Evolutionary conservation across 2,888 invertebrate species (phyloP).

Genomic region (Caenorhabditis sulstoni): DNA sequence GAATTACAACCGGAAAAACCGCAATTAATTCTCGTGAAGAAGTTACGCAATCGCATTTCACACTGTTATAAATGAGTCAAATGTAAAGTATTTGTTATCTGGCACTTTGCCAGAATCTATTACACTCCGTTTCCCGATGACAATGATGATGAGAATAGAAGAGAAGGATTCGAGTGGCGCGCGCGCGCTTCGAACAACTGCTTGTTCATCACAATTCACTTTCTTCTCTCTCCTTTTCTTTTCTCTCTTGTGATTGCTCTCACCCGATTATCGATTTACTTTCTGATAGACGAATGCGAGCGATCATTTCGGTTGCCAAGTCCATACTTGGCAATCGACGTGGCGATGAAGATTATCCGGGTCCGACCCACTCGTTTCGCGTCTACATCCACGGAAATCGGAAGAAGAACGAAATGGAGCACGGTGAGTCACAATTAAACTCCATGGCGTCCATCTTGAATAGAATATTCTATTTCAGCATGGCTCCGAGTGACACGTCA

Average conservation of each 20-base stretch:
- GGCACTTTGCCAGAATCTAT: conserved; percentile 55
- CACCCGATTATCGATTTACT: background rate
- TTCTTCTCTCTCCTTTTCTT: background rate
- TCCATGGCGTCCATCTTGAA: background rate
- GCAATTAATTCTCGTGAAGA: conserved; percentile 12
- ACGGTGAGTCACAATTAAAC: conserved; percentile 18
- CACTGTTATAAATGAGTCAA: conserved; percentile 25
- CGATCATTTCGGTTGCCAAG: conserved; percentile 55
- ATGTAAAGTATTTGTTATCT: conserved; percentile 52
- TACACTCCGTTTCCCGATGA: conserved; percentile 39
- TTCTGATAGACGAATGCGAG: conserved; percentile 31
- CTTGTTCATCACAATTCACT: conserved; percentile 21
- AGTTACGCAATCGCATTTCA: conserved; percentile 3
- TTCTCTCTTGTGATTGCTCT: conserved; percentile 4
- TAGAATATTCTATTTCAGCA: conserved; percentile 58
- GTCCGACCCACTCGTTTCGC: conserved; percentile 46
- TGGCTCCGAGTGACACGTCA: conserved; percentile 65
- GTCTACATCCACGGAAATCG: conserved; percentile 49
- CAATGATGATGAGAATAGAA: conserved; percentile 21
- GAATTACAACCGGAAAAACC: background rate
- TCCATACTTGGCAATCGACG: conserved; percentile 47
- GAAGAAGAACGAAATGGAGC: conserved; percentile 46
- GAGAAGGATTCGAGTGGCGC: conserved; percentile 1
- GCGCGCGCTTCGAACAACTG: conserved; percentile 44
- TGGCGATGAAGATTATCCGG: conserved; percentile 27